Conservation (phyloP, 1,140 invertebrate species). For the Zophobas morio region DNA sequence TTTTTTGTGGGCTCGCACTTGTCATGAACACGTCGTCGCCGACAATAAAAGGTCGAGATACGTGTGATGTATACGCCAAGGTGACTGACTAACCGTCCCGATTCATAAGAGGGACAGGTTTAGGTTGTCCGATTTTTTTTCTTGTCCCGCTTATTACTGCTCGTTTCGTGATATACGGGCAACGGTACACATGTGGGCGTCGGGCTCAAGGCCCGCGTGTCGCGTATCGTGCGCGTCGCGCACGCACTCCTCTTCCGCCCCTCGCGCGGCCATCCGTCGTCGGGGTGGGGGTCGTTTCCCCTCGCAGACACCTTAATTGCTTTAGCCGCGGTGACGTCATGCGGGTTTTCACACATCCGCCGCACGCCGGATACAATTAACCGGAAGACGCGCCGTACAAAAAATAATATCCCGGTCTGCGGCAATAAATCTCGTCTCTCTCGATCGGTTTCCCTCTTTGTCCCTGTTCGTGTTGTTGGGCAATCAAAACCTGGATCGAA, state of each 20-base stretch:
- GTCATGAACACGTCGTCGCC: conserved; percentile 35
- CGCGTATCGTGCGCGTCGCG: too few relatives aligned
- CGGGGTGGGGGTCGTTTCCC: too few relatives aligned
- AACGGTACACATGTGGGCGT: too few relatives aligned
- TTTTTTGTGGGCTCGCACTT: conserved; percentile 34
- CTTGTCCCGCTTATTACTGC: too few relatives aligned
- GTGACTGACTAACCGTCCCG: too few relatives aligned
- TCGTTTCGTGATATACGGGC: too few relatives aligned
- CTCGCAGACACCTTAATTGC: conserved; percentile 26
- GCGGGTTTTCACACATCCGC: conserved; percentile 23
- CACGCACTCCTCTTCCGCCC: too few relatives aligned
- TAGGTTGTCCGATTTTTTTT: too few relatives aligned
- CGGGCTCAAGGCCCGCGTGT: too few relatives aligned
- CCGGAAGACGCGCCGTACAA: conserved; percentile 30
- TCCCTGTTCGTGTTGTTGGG: conserved; percentile 29
- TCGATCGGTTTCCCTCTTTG: conserved; percentile 27
- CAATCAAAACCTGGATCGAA: conserved; percentile 26
- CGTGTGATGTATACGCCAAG: conserved; percentile 9
- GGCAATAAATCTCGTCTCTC: conserved; percentile 18
- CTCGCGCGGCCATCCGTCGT: too few relatives aligned
- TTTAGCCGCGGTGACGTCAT: conserved; percentile 42
- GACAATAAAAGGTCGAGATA: conserved; percentile 36
- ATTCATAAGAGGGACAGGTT: too few relatives aligned
- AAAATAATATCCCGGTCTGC: conserved; percentile 20
- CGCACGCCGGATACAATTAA: conserved; percentile 21